These are phyloP conservation scores for Drosophila serrata DNA, from an alignment of 1,140 invertebrate genomes.

Conservation along the genomic window DNA sequence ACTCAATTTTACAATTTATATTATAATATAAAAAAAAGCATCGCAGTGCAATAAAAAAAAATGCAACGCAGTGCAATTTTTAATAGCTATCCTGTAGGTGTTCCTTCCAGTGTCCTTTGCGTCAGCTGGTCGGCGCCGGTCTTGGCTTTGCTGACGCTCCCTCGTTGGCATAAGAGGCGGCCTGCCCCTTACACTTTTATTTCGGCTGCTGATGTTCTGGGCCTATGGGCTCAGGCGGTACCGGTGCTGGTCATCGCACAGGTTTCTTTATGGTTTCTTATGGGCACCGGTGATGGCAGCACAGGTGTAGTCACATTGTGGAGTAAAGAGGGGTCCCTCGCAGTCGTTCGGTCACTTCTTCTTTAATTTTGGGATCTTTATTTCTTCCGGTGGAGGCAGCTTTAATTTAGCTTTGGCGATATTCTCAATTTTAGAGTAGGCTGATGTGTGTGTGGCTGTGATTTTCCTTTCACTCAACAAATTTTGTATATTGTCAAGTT, in stretches of 20 bases:
- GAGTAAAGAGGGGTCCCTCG: constrained; percentile 4
- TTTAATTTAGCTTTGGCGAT: not conserved
- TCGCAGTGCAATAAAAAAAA: constrained; percentile 4
- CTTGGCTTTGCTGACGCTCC: too few relatives aligned
- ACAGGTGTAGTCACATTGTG: constrained; percentile 19
- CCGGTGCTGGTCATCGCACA: constrained; percentile 11
- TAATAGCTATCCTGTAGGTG: too few relatives aligned
- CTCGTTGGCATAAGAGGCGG: too few relatives aligned
- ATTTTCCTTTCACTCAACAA: not conserved
- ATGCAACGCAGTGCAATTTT: not conserved
- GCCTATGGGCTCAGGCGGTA: not conserved
- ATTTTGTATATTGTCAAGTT: too few relatives aligned
- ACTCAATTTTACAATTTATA: not conserved
- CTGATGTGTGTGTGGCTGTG: not conserved
- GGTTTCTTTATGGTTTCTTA: not conserved
- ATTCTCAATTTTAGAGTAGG: constrained; percentile 1
- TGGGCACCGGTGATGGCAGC: constrained; percentile 5
- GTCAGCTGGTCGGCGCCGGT: too few relatives aligned
- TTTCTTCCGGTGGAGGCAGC: not conserved
- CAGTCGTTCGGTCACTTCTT: too few relatives aligned
- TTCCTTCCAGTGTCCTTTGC: too few relatives aligned
- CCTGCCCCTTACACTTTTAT: too few relatives aligned
- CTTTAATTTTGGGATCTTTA: not conserved
- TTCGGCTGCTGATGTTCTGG: too few relatives aligned
- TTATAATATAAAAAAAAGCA: constrained; percentile 1